These are phyloP conservation scores for Phalacrocorax aristotelis DNA, from an alignment of 2,113 vertebrate genomes.

Conservation along the genomic window DNA sequence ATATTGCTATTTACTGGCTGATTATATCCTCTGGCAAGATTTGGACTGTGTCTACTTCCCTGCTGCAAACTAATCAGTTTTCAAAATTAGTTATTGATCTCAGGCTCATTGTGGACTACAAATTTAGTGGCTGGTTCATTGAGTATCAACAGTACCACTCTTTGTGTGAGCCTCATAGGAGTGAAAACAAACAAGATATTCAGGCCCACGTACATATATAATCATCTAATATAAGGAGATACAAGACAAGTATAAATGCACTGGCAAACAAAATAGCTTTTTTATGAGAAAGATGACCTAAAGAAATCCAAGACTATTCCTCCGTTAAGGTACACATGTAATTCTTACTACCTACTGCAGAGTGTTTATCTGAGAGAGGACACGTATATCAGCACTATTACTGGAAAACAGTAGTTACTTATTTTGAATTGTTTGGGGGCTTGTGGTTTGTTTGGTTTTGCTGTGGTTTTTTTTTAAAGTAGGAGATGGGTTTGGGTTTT, in stretches of 20 bases:
- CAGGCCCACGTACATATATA: conserved; percentile 30
- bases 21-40: conserved; percentile 95
- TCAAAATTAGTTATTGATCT: conserved; percentile 99
- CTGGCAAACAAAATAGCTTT: not conserved
- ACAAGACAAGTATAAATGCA: conserved; percentile 31
- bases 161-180: conserved; percentile 47
- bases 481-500: not conserved
- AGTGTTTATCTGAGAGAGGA: not conserved
- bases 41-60: conserved; percentile 84
- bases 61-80: conserved; percentile 96
- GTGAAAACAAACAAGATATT: conserved; percentile 65
- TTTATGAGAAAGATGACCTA: not conserved
- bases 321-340: not conserved
- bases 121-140: conserved; percentile 83
- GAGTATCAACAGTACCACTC: conserved; percentile 71
- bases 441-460: not conserved
- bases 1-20: conserved; percentile 86
- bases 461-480: not conserved
- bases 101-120: conserved; percentile 73
- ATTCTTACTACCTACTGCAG: not conserved
- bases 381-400: not conserved
- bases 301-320: not conserved
- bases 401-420: not conserved
- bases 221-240: conserved; percentile 23
- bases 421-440: not conserved